Conservation (phyloP, 2,888 invertebrate genomes). For the Lycocerus yunnanus region DNA sequence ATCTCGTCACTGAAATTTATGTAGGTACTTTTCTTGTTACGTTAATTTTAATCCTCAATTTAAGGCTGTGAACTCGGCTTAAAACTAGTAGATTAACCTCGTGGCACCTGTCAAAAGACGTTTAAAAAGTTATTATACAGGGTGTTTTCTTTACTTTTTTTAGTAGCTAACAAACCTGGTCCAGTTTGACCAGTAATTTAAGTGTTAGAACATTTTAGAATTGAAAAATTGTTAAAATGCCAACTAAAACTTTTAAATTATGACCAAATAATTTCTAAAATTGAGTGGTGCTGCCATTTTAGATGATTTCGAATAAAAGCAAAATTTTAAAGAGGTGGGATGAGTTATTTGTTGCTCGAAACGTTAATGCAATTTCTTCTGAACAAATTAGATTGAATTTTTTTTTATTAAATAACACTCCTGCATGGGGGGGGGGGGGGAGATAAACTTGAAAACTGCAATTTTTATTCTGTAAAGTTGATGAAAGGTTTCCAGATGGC, state of each 20-base stretch:
- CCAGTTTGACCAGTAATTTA: neutral
- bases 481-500: too few relatives aligned
- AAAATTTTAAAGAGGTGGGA: neutral
- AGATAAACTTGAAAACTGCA: too few relatives aligned
- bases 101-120: neutral
- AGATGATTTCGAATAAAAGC: neutral
- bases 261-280: neutral
- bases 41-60: too few relatives aligned
- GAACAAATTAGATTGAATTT: neutral
- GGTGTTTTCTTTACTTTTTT: neutral
- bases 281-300: neutral
- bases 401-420: neutral
- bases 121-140: neutral
- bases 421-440: neutral
- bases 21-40: too few relatives aligned
- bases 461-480: too few relatives aligned
- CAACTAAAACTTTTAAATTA: neutral
- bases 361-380: neutral
- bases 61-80: too few relatives aligned
- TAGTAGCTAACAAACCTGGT: neutral
- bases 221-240: neutral
- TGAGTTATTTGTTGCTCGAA: neutral
- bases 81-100: neutral
- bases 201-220: neutral
- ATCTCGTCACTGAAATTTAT: too few relatives aligned